phyloP scores from a whole-genome alignment of 2,888 invertebrate species.

The Hartigia nigra region DNA sequence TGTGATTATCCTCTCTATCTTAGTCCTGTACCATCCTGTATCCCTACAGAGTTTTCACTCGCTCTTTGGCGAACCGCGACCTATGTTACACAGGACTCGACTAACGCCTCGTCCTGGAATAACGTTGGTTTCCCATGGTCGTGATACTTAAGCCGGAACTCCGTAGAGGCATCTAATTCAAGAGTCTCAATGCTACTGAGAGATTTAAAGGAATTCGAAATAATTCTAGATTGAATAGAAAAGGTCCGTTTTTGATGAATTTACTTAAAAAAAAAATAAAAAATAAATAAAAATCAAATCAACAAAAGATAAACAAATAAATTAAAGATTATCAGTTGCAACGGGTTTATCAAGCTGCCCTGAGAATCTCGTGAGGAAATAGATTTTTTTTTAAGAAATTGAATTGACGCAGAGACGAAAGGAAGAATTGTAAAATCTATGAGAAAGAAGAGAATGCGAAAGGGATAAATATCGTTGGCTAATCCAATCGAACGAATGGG shows the following conservation, averaged over 20 bases:
- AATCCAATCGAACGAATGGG: background rate
- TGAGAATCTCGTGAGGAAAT: no score
- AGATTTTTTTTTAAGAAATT: background rate
- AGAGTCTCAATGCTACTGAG: background rate
- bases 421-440: background rate
- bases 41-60: background rate
- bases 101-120: background rate
- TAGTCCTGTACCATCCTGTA: background rate
- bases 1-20: background rate
- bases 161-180: slow-evolving; percentile 22
- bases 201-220: background rate
- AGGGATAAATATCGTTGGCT: background rate
- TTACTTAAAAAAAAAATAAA: no score
- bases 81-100: background rate
- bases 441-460: background rate
- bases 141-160: slow-evolving; percentile 21
- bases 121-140: slow-evolving; percentile 20
- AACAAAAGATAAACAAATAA: no score
- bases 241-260: no score
- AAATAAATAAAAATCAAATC: no score
- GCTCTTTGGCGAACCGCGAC: background rate
- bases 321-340: no score
- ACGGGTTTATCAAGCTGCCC: background rate
- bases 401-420: background rate
- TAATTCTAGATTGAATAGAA: background rate